phyloP scores from a whole-genome alignment of 2,797 vertebrate genomes.

The Lateolabrax maculatus region DNA sequence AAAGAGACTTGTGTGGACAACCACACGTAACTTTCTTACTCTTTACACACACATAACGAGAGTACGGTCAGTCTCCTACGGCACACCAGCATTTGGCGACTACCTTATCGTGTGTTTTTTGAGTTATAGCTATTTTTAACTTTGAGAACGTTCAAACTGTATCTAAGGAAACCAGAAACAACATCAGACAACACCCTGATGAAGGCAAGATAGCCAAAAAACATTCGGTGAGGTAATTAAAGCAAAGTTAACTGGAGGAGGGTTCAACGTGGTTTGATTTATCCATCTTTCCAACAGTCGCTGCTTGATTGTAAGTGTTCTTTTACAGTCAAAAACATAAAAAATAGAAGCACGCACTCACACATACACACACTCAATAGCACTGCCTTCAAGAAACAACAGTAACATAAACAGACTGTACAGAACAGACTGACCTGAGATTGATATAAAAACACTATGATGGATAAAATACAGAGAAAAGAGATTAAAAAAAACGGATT shows the following conservation, averaged over 20 bases:
- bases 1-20: neutral
- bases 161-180: neutral
- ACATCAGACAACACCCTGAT: neutral
- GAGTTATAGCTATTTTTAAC: neutral
- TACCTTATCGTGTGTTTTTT: neutral
- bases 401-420: conserved; percentile 15
- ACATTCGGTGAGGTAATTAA: neutral
- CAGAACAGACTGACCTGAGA: conserved; percentile 19
- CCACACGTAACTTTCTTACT: neutral
- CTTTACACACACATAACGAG: neutral
- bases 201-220: conserved; percentile 6
- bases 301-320: neutral
- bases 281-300: neutral
- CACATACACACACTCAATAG: neutral
- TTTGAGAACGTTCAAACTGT: neutral
- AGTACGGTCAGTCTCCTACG: neutral
- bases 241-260: neutral
- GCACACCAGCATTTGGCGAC: neutral
- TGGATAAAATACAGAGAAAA: neutral
- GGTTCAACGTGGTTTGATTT: neutral
- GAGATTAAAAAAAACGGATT: neutral
- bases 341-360: neutral
- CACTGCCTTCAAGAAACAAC: neutral
- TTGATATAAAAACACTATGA: conserved; percentile 35
- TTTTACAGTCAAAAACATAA: neutral